Percentiles rank a stretch among this genome's conserved stretches.
phyloP scores from a whole-genome alignment of 2,113 vertebrate species.

The Blennius ocellaris region DNA sequence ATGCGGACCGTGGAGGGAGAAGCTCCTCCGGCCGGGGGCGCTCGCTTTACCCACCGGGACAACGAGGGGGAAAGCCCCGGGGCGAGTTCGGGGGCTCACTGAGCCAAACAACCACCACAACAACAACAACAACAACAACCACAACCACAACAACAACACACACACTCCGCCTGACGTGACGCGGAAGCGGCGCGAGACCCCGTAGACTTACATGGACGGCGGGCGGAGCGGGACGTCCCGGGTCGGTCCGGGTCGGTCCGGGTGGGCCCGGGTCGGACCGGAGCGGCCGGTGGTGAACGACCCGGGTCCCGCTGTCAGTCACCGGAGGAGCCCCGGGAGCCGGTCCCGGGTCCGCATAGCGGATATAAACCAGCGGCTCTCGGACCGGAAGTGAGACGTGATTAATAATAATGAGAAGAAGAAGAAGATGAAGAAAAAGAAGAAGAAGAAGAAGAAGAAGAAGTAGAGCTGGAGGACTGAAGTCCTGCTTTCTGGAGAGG shows the following conservation, averaged over 20 bases:
- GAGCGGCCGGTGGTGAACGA: slow-evolving; percentile 37
- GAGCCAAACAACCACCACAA: neutral
- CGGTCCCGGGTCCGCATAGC: neutral
- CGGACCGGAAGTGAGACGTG: neutral
- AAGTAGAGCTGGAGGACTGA: neutral
- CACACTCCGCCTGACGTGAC: too few relatives aligned
- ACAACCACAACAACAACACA: too few relatives aligned
- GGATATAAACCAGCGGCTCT: neutral
- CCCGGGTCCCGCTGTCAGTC: slow-evolving; percentile 33
- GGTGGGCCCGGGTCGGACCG: neutral
- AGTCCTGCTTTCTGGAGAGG: neutral
- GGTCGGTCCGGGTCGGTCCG: neutral
- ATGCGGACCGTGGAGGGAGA: too few relatives aligned
- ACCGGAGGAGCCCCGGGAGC: neutral
- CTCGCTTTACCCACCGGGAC: too few relatives aligned
- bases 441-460: neutral
- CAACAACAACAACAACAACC: too few relatives aligned
- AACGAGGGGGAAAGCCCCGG: neutral
- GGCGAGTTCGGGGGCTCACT: neutral
- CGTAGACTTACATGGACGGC: slow-evolving; percentile 48
- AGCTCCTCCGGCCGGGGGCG: neutral
- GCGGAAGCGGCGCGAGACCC: neutral
- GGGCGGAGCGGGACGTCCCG: neutral
- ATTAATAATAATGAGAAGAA: neutral
- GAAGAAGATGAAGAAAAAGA: neutral